Evolutionary conservation across 2,113 vertebrate genomes (phyloP).

Genomic region (Lagenorhynchus albirostris): DNA sequence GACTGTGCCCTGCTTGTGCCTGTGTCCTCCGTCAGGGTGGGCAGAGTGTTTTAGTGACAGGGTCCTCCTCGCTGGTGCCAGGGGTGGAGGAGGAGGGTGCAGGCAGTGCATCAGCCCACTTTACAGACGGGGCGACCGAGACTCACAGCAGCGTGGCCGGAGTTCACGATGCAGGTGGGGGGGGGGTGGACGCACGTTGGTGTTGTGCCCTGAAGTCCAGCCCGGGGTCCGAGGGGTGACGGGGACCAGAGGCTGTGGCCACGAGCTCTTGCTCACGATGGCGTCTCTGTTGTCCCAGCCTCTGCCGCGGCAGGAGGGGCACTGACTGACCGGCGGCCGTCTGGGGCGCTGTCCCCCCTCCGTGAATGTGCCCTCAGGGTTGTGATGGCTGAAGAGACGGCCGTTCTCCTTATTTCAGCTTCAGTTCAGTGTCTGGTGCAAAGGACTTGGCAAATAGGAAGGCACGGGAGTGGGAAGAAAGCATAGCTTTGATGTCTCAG

Average conservation of each 20-base stretch:
- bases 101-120: background rate
- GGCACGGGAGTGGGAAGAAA: background rate
- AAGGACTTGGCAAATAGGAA: background rate
- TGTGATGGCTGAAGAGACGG: background rate
- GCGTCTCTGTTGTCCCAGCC: background rate
- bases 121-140: background rate
- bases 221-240: accelerated
- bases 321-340: background rate
- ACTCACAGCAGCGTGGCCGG: background rate
- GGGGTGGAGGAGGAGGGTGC: background rate
- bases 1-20: background rate
- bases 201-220: background rate
- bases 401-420: background rate
- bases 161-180: background rate
- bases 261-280: accelerated
- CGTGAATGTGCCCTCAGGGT: background rate
- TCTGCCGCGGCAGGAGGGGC: background rate
- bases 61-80: background rate
- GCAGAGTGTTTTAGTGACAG: no score
- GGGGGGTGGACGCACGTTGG: background rate
- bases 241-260: background rate
- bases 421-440: background rate
- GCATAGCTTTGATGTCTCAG: background rate
- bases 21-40: background rate
- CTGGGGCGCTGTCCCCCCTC: background rate